Evolutionary conservation across 2,888 invertebrate genomes (phyloP).

Genomic region (Lucinisca nassula): DNA sequence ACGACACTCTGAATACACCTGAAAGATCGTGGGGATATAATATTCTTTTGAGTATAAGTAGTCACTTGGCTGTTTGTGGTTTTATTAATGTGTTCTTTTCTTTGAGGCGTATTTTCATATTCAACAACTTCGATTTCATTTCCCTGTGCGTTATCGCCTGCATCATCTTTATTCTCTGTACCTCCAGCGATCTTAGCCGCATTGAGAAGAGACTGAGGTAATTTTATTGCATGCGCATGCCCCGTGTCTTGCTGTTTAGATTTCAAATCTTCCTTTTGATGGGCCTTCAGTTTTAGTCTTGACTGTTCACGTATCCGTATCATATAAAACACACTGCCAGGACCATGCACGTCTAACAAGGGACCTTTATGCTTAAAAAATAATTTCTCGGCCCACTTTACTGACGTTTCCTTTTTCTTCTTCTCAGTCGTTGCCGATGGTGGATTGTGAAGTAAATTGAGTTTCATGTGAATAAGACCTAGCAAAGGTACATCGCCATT

Average conservation of each 20-base stretch:
- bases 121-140: conserved; percentile 42
- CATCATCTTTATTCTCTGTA: conserved; percentile 63
- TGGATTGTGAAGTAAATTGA: conserved; percentile 69
- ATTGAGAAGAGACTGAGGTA: conserved; percentile 71
- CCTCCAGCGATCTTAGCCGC: conserved; percentile 73
- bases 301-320: conserved; percentile 80
- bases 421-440: conserved; percentile 55
- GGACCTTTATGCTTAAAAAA: conserved; percentile 84
- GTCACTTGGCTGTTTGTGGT: neutral
- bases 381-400: conserved; percentile 79
- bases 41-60: neutral
- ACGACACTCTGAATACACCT: conserved; percentile 73
- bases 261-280: conserved; percentile 58
- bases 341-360: conserved; percentile 84
- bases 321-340: conserved; percentile 86
- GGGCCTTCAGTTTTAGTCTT: conserved; percentile 52
- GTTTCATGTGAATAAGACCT: conserved; percentile 70
- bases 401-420: conserved; percentile 71
- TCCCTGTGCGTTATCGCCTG: neutral
- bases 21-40: conserved; percentile 57
- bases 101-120: conserved; percentile 34
- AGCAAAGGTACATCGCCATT: conserved; percentile 82
- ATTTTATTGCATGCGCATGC: conserved; percentile 68
- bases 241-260: conserved; percentile 35
- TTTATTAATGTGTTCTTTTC: neutral